These are phyloP conservation scores for Potamilus streckersoni DNA, from an alignment of 1,140 invertebrate species.

Conservation along the genomic window DNA sequence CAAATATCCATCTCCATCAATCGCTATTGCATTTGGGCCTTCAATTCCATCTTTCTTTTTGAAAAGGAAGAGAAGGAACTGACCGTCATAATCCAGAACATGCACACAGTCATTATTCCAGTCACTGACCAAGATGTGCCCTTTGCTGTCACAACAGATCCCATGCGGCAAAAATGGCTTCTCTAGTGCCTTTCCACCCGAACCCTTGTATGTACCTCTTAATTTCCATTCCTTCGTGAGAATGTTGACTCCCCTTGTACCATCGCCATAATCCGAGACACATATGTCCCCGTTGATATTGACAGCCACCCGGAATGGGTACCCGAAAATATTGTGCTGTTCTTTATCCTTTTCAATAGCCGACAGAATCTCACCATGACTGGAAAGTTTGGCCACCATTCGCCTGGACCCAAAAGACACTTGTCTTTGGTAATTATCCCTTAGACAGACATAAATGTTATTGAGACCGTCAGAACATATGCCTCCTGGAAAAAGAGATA, in stretches of 20 bases:
- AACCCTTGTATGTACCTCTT: slow-evolving; percentile 28
- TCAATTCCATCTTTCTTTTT: slow-evolving; percentile 41
- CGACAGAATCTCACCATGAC: slow-evolving; percentile 33
- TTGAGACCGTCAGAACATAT: slow-evolving; percentile 10
- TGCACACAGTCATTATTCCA: slow-evolving; percentile 51
- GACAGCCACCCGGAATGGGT: slow-evolving; percentile 37
- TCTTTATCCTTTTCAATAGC: slow-evolving; percentile 31
- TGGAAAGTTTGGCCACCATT: slow-evolving; percentile 36
- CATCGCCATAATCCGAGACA: slow-evolving; percentile 36
- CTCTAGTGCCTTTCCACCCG: slow-evolving; percentile 7
- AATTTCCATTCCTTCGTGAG: slow-evolving; percentile 27
- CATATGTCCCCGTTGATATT: slow-evolving; percentile 38
- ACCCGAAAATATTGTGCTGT: slow-evolving; percentile 27
- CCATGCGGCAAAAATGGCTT: slow-evolving; percentile 45
- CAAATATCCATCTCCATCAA: slow-evolving; percentile 30
- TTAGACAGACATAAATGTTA: slow-evolving; percentile 34
- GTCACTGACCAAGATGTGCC: slow-evolving; percentile 51
- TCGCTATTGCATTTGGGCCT: slow-evolving; percentile 35
- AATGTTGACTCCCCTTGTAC: slow-evolving; percentile 32
- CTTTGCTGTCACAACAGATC: slow-evolving; percentile 39
- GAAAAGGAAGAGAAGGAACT: slow-evolving; percentile 40
- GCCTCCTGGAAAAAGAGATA: slow-evolving; percentile 24
- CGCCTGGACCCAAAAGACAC: slow-evolving; percentile 16
- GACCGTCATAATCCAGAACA: slow-evolving; percentile 44
- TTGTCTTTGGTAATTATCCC: slow-evolving; percentile 28